Evolutionary conservation across 2,113 vertebrate genomes (phyloP), one percentile per base, ranked within the genome.

Genomic region (Chlorocebus sabaeus): DNA sequence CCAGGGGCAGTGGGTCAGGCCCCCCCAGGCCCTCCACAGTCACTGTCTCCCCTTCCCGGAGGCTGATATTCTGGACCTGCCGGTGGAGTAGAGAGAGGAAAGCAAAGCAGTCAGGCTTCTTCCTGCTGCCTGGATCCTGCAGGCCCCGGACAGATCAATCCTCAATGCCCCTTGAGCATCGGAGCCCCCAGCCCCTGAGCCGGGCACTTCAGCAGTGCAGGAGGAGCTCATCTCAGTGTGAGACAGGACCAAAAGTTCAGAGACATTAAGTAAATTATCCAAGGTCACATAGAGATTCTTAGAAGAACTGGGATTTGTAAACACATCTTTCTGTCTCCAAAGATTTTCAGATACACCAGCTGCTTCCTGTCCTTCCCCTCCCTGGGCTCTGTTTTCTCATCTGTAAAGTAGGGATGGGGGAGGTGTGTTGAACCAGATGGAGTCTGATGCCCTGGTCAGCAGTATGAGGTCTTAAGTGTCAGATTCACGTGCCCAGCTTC

Each of bases 21-120:
- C 99, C 99, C 2, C 99, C 99, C 0, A 98, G 35, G 4, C 99
- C 99, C 98, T 99, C 99, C 97, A 99, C 99, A 0, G 98, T 99
- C 96, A 99, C 97, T 0, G 97, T 99, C 97, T 99, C 99, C 10
- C 99, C 99, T 27, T 99, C 99, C 0, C 45, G 98, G 43, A 99
- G 99, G 98, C 99, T 99, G 97, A 99, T 99, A 87, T 99, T 99
- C 98, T 99, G 98, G 25, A 99, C 99, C 99, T 99, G 96, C 17
- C 20, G 5, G 91, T 50, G 59, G 93, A 79, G 85, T 20, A 78
- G 59, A 90, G 50, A 84, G 38, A 78, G 45, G 52, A 97, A 38
- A 97, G 50, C 85, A 80, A 73, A 61, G 38, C 6, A 50, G 43
- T 97, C 78, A 98, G 76, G 9, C 61, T 95, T 84, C 86, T 14